Base-by-base conservation (phyloP, 2,888 invertebrate species). In the Drosophila prolongata region DNA sequence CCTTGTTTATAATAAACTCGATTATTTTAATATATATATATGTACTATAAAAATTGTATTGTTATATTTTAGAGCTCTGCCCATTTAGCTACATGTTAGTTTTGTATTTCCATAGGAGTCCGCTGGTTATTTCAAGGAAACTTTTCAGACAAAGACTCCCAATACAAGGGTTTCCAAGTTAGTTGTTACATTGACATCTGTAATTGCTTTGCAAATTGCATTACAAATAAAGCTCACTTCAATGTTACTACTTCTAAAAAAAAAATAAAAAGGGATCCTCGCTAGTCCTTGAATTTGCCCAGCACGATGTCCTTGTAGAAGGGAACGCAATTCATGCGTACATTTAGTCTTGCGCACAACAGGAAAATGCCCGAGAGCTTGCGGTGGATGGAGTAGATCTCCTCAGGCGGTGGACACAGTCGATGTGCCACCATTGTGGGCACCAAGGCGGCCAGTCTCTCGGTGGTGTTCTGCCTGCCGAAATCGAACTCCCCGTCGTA, bases 381-480 rank as follows among this genome's bases (percentile, higher is more conserved):
- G 66, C 99, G 94, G 91, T 99, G 99, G 19, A 99, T 93, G 0
- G 99, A 99, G 93, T 99, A 99, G 79, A 98, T 97, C 93, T 99
- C 99, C 92, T 99, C 99, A 0, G 99, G 99, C 0, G 99, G 99
- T 1, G 99, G 98, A 69, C 98, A 98, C 2, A 99, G 94, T 24
- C 99, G 94, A 90, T 99, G 98, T 47, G 95, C 95, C 56, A 99
- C 93, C 94, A 99, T 98, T 0, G 98, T 97, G 0, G 99, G 99
- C 1, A 99, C 96, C 19, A 97, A 92, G 5, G 95, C 93, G 77
- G 98, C 97, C 71, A 99, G 96, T n/a, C 94, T 92, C 3, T 96
- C 96, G 1, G 97, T 97, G 0, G 94, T 94, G 71, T 93, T 93
- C 91, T 92, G 99, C 9, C 94, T 94, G 1, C 97, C 97, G 91